Evolutionary conservation across 2,113 vertebrate species (phyloP).

Genomic region (Polyodon spathula): DNA sequence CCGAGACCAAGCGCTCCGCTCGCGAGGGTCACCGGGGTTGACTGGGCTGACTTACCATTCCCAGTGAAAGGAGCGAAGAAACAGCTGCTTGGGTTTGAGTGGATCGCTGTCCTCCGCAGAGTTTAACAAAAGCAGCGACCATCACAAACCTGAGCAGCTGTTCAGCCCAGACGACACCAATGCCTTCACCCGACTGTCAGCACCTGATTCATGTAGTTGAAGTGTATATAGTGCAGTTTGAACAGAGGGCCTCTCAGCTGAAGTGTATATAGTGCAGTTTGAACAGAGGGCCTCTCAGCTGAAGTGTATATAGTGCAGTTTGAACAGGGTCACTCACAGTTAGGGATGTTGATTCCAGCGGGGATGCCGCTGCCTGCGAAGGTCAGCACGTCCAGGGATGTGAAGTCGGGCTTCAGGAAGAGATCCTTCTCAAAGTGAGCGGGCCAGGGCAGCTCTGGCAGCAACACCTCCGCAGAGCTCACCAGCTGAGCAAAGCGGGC

Average conservation of each 20-base stretch:
- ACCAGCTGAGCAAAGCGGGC: slow-evolving; percentile 73
- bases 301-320: neutral
- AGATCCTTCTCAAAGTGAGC: slow-evolving; percentile 74
- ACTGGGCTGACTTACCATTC: too few relatives aligned
- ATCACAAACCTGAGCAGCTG: too few relatives aligned
- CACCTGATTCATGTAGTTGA: too few relatives aligned
- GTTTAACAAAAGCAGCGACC: too few relatives aligned
- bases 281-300: neutral
- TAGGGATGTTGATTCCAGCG: slow-evolving; percentile 86
- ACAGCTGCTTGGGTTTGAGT: too few relatives aligned
- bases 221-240: neutral
- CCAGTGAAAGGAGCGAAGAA: too few relatives aligned
- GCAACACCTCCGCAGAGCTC: slow-evolving; percentile 64
- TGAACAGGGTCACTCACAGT: slow-evolving; percentile 56
- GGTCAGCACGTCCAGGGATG: slow-evolving; percentile 80
- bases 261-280: neutral
- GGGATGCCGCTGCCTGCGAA: slow-evolving; percentile 85
- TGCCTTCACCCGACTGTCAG: too few relatives aligned
- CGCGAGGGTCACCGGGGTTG: neutral
- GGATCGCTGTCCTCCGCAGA: too few relatives aligned
- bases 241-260: neutral
- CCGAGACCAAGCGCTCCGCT: too few relatives aligned
- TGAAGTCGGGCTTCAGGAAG: slow-evolving; percentile 84
- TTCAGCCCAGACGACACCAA: too few relatives aligned
- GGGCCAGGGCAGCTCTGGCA: slow-evolving; percentile 81